phyloP scores from a whole-genome alignment of 2,888 invertebrate species.

The Epinotia bilunana region DNA sequence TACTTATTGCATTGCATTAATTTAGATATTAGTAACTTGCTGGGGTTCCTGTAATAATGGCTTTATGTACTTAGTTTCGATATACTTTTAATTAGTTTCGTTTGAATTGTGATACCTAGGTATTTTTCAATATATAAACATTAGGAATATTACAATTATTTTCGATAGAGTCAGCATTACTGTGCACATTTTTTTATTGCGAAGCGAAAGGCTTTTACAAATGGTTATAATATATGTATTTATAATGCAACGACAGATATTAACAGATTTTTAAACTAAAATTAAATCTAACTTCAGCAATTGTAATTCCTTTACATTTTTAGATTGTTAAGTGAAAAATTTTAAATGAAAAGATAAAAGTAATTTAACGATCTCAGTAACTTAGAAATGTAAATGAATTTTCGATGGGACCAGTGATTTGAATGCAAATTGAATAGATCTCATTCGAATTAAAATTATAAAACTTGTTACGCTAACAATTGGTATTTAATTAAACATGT shows the following conservation, averaged over 20 bases:
- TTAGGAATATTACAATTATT: background rate
- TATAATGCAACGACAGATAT: too few species aligned
- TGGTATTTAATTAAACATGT: slow-evolving; percentile 69
- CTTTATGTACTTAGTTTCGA: background rate
- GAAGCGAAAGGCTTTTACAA: background rate
- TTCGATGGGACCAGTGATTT: slow-evolving; percentile 62
- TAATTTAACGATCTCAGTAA: slow-evolving; percentile 7
- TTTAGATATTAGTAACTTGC: slow-evolving; percentile 14
- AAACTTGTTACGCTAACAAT: slow-evolving; percentile 60
- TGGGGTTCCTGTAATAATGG: background rate
- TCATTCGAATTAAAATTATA: slow-evolving; percentile 63
- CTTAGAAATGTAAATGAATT: slow-evolving; percentile 47
- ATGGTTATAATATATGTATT: too few species aligned
- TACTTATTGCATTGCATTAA: slow-evolving; percentile 13
- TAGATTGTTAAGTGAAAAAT: background rate
- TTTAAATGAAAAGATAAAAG: background rate
- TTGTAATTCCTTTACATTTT: background rate
- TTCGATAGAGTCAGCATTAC: background rate
- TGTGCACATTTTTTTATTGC: background rate
- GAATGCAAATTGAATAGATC: slow-evolving; percentile 64
- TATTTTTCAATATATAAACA: too few species aligned
- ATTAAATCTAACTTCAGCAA: background rate
- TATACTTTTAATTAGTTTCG: background rate
- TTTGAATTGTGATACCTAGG: background rate
- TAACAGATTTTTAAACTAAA: background rate